Evolutionary conservation across 2,113 vertebrate genomes (phyloP), one percentile per base, ranked within the genome.

Genomic region (Phyllostomus discolor): DNA sequence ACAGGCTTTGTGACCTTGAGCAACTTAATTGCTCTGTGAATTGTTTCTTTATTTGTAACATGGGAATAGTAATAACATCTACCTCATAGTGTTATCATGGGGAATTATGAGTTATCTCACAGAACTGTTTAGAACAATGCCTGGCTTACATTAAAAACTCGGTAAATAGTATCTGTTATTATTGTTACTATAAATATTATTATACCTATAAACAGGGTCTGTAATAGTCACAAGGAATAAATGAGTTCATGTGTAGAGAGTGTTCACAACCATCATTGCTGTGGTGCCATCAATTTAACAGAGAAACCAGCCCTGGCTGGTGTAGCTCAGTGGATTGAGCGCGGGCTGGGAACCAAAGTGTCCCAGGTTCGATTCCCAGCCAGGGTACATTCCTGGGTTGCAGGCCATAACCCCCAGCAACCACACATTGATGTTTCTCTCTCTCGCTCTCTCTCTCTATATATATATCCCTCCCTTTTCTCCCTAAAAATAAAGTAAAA

Each of bases 41-140:
- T 80, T 87, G 17, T 76, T 81, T 85, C 54, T 35, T 88, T 43
- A 50, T 28, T 79, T 96, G 11, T 69, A 48, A 76, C 95, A 95
- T 80, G 20, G 35, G 15, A 64, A 83, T 52, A 35, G n/a, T 91
- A 64, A 59, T 26, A 91, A 76, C 50, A 75, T 16, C 43, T 66
- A 69, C 48, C 17, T 93, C 31, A 26, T 16, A n/a, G n/a, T 59
- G n/a, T 19, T 52, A 8, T 93, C 46, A 83, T 72, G 46, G 66
- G 33, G 15, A 96, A 93, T 86, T 94, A 85, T 48, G 15, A 82
- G n/a, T 97, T 89, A 72, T 46, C 83, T 96, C 64, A 20, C 54
- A 35, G 69, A 87, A 90, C 62, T 70, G 28, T 62, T 92, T 89
- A 88, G 52, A 97, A 67, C 38, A 10, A 75, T 81, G 57, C 57